Base-by-base conservation (phyloP, 2,113 vertebrate genomes). In the Crotophaga sulcirostris region DNA sequence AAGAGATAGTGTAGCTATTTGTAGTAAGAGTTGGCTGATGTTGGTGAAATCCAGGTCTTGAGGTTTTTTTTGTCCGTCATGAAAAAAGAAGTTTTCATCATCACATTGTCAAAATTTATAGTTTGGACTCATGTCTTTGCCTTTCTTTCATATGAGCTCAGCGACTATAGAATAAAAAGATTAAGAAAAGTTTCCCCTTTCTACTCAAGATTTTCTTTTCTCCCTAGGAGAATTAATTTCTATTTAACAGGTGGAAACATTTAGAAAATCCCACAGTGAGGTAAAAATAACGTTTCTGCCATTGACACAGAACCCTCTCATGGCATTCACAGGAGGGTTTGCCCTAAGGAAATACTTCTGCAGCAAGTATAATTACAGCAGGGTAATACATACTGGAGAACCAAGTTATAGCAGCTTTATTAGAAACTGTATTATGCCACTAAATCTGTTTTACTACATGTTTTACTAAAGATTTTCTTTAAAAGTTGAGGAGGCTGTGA, bases 251-350 rank as follows among this genome's bases (percentile, higher is more conserved):
- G 70, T 90, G 40, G 66, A 89, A 91, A 77, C 68, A 91, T 55
- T 83, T 90, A 90, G 78, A 76, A 84, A 91, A 90, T 88, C 54
- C 51, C 75, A 62, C 58, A 62, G 31, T 36, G 82, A 83, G 56
- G n/a, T 64, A 87, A 89, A 96, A 96, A 94, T 83, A 69, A 87
- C 31, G 47, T 82, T 83, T 94, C 77, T 96, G 60, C 34, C 62
- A 92, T 59, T 0, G 7, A 82, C 66, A 29, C 34, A 68, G 24
- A 60, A 69, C 11, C 28, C 14, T 19, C 42, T 49, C 45, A 55
- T 0, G 1, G 59, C 16, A 44, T 95, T 95, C 4, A 0, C 68
- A 89, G 87, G 60, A 89, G 85, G 87, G 91, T 95, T 87, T 60
- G 72, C 88, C 92, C 72, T 77, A 38, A 94, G 90, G 92, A 91